Conservation (phyloP, 1,140 invertebrate genomes). For the Stratiolaelaps scimitus region DNA sequence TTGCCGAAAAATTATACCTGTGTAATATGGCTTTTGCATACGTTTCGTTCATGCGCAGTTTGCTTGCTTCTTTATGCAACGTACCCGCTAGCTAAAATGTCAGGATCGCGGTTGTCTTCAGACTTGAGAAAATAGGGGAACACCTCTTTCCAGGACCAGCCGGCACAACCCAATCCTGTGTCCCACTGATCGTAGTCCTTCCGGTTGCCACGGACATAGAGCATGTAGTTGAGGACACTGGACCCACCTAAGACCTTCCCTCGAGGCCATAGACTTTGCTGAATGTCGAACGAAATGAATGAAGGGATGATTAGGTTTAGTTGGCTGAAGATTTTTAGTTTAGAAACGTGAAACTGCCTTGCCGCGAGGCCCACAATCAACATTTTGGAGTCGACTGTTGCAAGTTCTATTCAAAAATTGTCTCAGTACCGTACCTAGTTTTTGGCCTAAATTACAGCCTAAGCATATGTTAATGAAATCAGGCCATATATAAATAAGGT, state of each 20-base stretch:
- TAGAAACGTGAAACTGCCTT: not conserved
- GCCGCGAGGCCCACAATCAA: not conserved
- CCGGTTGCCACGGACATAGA: conserved; percentile 83
- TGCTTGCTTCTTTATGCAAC: too few species aligned
- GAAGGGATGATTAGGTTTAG: conserved; percentile 22
- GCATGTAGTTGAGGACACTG: conserved; percentile 88
- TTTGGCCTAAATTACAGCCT: too few species aligned
- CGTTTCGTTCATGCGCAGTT: too few species aligned
- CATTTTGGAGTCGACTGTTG: not conserved
- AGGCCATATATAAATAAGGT: not conserved
- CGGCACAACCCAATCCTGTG: conserved; percentile 63
- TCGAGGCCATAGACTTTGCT: conserved; percentile 70
- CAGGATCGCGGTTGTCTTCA: conserved; percentile 70
- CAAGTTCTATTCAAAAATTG: too few species aligned
- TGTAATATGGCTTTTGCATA: too few species aligned
- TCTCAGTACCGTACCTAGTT: too few species aligned
- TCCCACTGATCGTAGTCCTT: conserved; percentile 91
- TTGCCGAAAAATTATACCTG: too few species aligned
- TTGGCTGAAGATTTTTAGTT: conserved; percentile 4
- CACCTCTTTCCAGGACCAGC: conserved; percentile 76
- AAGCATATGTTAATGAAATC: too few species aligned
- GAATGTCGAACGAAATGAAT: conserved; percentile 6
- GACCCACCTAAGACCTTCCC: conserved; percentile 68
- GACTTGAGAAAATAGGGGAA: conserved; percentile 79
- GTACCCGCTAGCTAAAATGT: not conserved